These are phyloP conservation scores for Pammene fasciana DNA, from an alignment of 2,888 invertebrate genomes.

Conservation along the genomic window DNA sequence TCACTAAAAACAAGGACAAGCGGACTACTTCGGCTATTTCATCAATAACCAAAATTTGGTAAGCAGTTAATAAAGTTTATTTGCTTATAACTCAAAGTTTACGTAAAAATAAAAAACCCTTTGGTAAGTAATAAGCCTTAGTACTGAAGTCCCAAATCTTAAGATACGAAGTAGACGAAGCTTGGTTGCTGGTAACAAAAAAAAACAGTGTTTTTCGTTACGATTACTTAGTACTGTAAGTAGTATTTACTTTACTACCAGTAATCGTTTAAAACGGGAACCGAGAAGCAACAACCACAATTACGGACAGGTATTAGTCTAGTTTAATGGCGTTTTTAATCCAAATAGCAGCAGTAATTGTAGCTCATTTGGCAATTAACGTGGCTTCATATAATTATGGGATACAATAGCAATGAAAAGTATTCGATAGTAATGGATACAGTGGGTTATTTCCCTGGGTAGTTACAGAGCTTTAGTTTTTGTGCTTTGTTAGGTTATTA, in stretches of 20 bases:
- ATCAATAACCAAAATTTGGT: too few species aligned
- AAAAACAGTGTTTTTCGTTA: too few species aligned
- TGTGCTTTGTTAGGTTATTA: neutral
- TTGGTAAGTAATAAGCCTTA: too few species aligned
- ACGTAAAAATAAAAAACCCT: too few species aligned
- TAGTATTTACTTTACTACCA: neutral
- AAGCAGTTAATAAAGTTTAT: too few species aligned
- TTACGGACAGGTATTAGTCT: conserved; percentile 7
- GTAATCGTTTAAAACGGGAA: conserved; percentile 22
- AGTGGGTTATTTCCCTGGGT: neutral
- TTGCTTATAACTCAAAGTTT: too few species aligned
- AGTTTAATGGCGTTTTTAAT: conserved; percentile 24
- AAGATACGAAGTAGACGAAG: too few species aligned
- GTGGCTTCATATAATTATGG: conserved; percentile 13
- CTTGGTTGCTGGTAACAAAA: too few species aligned
- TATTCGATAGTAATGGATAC: conserved; percentile 20
- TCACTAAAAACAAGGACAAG: too few species aligned
- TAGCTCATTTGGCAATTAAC: conserved; percentile 14
- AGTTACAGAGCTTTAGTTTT: neutral
- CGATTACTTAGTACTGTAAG: too few species aligned
- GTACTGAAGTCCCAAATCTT: too few species aligned
- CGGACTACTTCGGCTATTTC: too few species aligned
- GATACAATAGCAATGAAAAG: conserved; percentile 20
- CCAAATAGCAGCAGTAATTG: conserved; percentile 17
- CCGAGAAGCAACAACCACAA: conserved; percentile 22